Evolutionary conservation across 2,888 invertebrate species (phyloP), one percentile per base, ranked within the genome.

Genomic region (Rotaria socialis): DNA sequence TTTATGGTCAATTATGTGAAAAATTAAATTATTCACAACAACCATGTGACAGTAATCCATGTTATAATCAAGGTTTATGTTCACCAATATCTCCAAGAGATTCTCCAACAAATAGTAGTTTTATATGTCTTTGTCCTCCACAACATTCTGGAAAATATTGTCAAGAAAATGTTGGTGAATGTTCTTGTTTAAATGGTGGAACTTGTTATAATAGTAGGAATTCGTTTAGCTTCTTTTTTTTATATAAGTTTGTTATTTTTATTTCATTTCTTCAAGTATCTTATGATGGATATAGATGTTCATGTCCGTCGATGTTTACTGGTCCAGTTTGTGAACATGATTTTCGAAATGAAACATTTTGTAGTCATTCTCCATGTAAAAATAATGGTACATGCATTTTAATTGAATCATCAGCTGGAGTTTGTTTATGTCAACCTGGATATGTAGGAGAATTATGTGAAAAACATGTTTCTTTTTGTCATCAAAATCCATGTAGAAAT

Each of bases 341-440:
- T 80, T 47, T 80, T 35, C 80, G 47, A 7, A 80, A 80, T 80
- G 14, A 19, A 80, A 80, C 80, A 80, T 80, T 80, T 80, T 80
- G 80, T 80, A 47, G 47, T 19, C 47, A 80, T 80, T 47, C 47
- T 24, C 80, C 80, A 47, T 80, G 80, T 80, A 16, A 47, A 80
- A 35, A 80, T 80, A 80, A 80, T 80, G 80, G 80, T 41, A 80
- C 80, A 80, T 80, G 80, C 22, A 80, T 80, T n/a, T 80, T 80
- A 80, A 19, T 80, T 24, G 19, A 43, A 80, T 7, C 80, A 47
- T 47, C 80, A 80, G n/a, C 43, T 80, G 80, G 80, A 8, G 35
- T 80, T 7, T 80, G 80, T 80, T 4, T 80, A 47, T 80, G 80
- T 47, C 47, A 80, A 47, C 80, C 80, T 8, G 80, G 80, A 8